phyloP scores from a whole-genome alignment of 2,113 vertebrate genomes.

The Marmota monax region DNA sequence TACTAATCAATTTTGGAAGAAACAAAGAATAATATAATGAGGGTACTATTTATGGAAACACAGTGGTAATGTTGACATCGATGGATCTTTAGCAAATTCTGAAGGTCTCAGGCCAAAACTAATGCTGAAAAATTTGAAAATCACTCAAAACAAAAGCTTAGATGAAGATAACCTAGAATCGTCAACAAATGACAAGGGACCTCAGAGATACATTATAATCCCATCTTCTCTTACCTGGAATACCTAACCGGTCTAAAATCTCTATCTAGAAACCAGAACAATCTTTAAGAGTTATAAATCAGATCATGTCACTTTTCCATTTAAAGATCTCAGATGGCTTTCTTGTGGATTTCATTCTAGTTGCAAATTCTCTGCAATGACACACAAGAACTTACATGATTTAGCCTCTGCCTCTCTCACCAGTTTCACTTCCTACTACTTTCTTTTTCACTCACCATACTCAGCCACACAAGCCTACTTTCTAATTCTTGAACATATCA shows the following conservation, averaged over 20 bases:
- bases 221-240: background rate
- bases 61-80: conserved; percentile 7
- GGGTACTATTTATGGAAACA: background rate
- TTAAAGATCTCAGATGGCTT: conserved; percentile 22
- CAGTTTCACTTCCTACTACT: conserved; percentile 30
- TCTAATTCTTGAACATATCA: conserved; percentile 24
- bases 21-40: background rate
- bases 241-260: conserved; percentile 12
- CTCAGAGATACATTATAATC: background rate
- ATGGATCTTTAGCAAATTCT: conserved; percentile 5
- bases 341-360: conserved; percentile 45
- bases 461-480: conserved; percentile 4
- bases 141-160: conserved; percentile 43
- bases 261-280: conserved; percentile 9
- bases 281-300: conserved; percentile 50
- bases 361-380: background rate
- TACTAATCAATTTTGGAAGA: background rate
- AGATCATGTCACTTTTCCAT: background rate
- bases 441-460: conserved; percentile 23
- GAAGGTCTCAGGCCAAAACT: conserved; percentile 49
- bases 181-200: background rate
- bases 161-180: conserved; percentile 16
- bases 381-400: background rate
- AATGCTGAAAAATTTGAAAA: conserved; percentile 50
- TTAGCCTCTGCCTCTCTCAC: background rate